These are phyloP conservation scores for Aproaerema taeniolella DNA, from an alignment of 2,888 invertebrate species.

Conservation along the genomic window DNA sequence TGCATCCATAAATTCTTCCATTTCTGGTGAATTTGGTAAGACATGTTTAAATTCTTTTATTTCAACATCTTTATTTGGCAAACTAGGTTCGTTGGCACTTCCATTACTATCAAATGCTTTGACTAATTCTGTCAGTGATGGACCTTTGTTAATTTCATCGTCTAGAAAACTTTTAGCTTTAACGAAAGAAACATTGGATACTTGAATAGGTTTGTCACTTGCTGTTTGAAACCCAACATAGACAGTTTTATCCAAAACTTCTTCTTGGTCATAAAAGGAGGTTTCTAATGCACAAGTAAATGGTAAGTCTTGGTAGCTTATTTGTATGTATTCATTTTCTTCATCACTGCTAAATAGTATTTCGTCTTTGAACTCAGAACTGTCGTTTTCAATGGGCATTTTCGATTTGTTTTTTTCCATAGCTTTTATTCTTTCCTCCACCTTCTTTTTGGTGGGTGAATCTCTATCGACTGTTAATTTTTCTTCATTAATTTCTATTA, in stretches of 20 bases:
- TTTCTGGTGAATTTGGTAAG: background rate
- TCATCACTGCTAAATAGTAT: conserved; percentile 66
- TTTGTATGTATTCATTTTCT: conserved; percentile 38
- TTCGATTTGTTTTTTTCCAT: background rate
- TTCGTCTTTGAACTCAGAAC: conserved; percentile 41
- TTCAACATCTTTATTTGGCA: conserved; percentile 3
- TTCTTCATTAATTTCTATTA: background rate
- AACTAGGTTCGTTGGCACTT: too few species aligned
- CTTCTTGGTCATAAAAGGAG: conserved; percentile 38
- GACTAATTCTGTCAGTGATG: conserved; percentile 38
- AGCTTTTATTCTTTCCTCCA: conserved; percentile 6
- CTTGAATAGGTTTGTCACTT: conserved; percentile 57
- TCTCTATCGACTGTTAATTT: background rate
- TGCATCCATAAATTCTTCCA: background rate
- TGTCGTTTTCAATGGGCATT: conserved; percentile 7
- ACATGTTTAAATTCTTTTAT: background rate
- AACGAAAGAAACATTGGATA: conserved; percentile 43
- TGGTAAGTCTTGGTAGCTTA: conserved; percentile 41
- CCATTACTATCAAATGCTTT: conserved; percentile 28
- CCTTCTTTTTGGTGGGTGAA: background rate
- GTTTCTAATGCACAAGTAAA: conserved; percentile 52
- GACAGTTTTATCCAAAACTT: conserved; percentile 48
- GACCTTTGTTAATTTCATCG: conserved; percentile 23
- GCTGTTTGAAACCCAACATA: conserved; percentile 66
- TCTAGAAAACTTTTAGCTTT: conserved; percentile 49